Conservation (phyloP, 2,113 vertebrate genomes). For the Martes martes region DNA sequence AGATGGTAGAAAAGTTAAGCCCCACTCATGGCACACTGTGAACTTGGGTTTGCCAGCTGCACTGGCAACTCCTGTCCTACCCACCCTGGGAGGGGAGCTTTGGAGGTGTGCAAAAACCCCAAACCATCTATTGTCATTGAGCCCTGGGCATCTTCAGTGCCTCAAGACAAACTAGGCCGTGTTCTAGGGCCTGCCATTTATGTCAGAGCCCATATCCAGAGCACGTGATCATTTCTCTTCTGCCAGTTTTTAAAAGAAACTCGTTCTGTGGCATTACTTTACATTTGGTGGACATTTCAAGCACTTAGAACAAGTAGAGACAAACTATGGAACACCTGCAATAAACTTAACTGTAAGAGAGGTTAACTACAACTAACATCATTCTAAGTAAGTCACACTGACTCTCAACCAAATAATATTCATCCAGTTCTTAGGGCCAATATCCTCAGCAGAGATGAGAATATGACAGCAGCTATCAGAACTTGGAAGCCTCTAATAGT, state of each 20-base stretch:
- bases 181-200: background rate
- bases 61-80: background rate
- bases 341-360: background rate
- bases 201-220: background rate
- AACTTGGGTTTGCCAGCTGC: background rate
- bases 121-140: background rate
- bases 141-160: background rate
- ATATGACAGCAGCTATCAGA: background rate
- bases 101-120: background rate
- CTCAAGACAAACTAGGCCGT: background rate
- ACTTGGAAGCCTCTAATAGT: background rate
- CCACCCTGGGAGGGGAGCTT: background rate
- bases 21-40: background rate
- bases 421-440: background rate
- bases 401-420: background rate
- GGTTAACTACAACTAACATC: background rate
- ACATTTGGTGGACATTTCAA: background rate
- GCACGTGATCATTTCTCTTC: background rate
- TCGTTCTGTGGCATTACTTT: background rate
- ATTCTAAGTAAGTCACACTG: background rate
- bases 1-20: background rate
- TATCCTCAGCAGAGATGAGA: background rate
- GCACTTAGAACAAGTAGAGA: background rate
- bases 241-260: background rate
- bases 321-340: background rate